Conservation (phyloP, 2,888 invertebrate genomes). For the Lasioglossum villosulum region DNA sequence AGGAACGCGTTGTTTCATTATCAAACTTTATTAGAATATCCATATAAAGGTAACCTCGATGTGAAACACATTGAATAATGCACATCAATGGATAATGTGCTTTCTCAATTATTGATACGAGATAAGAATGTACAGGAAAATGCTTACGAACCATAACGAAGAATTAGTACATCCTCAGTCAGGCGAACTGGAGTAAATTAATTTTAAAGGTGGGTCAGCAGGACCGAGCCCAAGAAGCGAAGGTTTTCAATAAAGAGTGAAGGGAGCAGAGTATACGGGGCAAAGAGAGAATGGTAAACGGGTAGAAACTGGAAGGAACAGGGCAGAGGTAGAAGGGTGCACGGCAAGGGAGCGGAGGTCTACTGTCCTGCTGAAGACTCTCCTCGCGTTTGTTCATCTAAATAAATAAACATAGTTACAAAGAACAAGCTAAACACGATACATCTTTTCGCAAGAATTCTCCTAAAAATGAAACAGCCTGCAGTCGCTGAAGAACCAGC, state of each 20-base stretch:
- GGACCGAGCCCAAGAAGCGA: not conserved
- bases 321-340: not conserved
- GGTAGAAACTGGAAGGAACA: not conserved
- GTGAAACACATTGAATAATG: not conserved
- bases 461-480: not conserved
- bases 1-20: not conserved
- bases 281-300: not conserved
- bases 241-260: not conserved
- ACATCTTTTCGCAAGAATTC: not conserved
- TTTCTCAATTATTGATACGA: not conserved
- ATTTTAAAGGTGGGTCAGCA: not conserved
- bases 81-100: not conserved
- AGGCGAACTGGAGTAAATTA: not conserved
- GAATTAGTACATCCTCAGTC: not conserved
- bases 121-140: too few relatives aligned
- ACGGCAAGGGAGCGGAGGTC: not conserved
- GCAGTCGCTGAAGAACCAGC: not conserved
- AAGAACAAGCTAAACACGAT: not conserved
- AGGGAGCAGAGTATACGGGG: not conserved
- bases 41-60: not conserved
- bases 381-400: not conserved
- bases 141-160: not conserved
- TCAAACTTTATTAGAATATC: not conserved
- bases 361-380: not conserved
- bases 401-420: conserved; percentile 1